Evolutionary conservation across 2,113 vertebrate genomes (phyloP), one percentile per base, ranked within the genome.

Genomic region (Rhinopithecus roxellana): DNA sequence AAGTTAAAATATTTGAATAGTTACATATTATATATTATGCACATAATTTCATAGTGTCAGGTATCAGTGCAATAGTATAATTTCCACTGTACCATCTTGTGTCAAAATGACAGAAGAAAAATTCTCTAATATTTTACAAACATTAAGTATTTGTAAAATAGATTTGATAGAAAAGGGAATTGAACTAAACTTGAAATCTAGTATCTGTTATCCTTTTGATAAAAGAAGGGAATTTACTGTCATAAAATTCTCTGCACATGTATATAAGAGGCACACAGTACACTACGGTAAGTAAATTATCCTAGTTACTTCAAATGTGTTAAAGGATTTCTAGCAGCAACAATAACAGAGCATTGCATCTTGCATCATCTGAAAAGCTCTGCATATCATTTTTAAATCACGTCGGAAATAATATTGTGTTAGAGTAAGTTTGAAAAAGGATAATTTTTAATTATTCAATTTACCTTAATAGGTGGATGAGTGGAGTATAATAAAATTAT

Each of bases 171-270:
- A 72, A 96, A 50, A 40, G 55, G 8, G 3, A 8, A 67, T 59
- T 92, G 77, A 94, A 86, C 75, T 32, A 40, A 89, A 67, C 61
- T 50, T 94, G 27, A 35, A 87, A 95, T 35, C 38, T 77, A 82
- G 20, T 6, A 38, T 6, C 4, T 35, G 1, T 20, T 69, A 85
- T 69, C n/a, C 6, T 32, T 61, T 85, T 4, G 38, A 7, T 74
- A 79, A 94, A 96, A 74, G 30, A 86, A 57, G 17, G 72, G 1
- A 82, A 83, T 80, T 16, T 70, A 59, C 22, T 94, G 93, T 72
- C 30, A 79, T 43, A 32, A 96, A 92, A 67, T 48, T 38, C 0
- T 78, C 11, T 79, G 23, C 3, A 40, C 50, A 45, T 93, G 7
- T 78, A 92, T 70, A 93, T 91, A 72, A 87, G 16, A 12, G 50